Evolutionary conservation across 2,113 vertebrate species (phyloP), one percentile per base, ranked within the genome.

Genomic region (Parus major): DNA sequence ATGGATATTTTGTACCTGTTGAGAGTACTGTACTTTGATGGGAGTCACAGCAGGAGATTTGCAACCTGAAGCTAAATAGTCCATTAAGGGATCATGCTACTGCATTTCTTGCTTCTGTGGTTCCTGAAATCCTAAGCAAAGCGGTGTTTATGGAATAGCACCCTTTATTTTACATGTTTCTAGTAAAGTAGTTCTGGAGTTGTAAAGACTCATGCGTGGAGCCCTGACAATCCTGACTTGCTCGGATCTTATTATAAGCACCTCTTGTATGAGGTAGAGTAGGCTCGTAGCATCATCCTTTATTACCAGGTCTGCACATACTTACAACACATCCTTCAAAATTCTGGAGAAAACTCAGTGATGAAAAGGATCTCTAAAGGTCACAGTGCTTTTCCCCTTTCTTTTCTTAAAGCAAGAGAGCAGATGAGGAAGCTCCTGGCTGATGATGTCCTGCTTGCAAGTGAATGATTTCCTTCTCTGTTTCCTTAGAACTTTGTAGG

Each of bases 201-300:
- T 72, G 22, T 31, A 41, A 80, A 61, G 59, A 15, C 41, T 77
- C 1, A 1, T 0, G 0, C 1, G 5, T 36, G 19, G n/a, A 90
- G 17, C 24, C 25, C 55, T 33, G 36, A 15, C 35, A 64, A 27
- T 47, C 42, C 29, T 53, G 50, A 33, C 15, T 75, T 47, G 3
- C 18, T 82, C 46, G 56, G 20, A n/a, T 75, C 16, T 44, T 53
- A 5, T 13, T 56, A 15, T 33, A 55, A 84, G 6, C 14, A 47
- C 4, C 33, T 52, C 12, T 63, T 27, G 13, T 12, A 12, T 7
- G 11, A 75, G 18, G 24, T 12, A 44, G 18, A 36, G 16, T n/a
- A 77, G 59, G 20, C 4, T 71, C 12, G 23, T 6, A 29, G 20
- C 49, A 82, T 31, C 19, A 12, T 60, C 25, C 22, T 70, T 57